Conservation (phyloP, 2,113 vertebrate species). For the Tretioscincus oriximinensis region DNA sequence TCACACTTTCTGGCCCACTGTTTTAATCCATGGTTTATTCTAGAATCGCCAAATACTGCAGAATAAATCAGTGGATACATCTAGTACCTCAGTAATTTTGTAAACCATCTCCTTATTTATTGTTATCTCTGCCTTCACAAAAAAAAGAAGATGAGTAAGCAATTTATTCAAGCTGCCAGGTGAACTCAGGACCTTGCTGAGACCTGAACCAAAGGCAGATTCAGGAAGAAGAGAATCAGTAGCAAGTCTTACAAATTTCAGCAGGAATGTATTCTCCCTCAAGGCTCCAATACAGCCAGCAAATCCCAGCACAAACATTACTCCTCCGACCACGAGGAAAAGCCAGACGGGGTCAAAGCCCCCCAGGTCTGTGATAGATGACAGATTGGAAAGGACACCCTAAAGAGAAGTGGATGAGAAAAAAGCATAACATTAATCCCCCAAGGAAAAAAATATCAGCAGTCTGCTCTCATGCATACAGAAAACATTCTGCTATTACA, state of each 20-base stretch:
- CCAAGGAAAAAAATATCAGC: neutral
- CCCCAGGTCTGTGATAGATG: constrained; percentile 88
- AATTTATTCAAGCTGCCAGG: too few relatives aligned
- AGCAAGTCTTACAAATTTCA: constrained; percentile 86
- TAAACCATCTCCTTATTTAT: neutral
- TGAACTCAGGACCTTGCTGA: neutral
- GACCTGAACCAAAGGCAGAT: neutral
- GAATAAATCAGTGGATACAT: neutral
- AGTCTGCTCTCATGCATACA: neutral
- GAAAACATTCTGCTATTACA: neutral
- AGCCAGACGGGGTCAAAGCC: constrained; percentile 93
- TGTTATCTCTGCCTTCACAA: neutral
- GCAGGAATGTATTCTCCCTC: constrained; percentile 87
- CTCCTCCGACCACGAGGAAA: constrained; percentile 87
- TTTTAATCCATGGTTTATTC: neutral
- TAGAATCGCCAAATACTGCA: too few relatives aligned
- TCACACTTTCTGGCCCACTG: neutral
- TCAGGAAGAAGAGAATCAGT: too few relatives aligned
- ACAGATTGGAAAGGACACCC: constrained; percentile 90
- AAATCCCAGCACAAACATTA: constrained; percentile 92
- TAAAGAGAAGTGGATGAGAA: constrained; percentile 37
- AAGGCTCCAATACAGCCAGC: constrained; percentile 91
- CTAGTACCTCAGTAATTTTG: neutral
- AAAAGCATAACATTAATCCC: neutral
- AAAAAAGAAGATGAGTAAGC: neutral